Base-by-base conservation (phyloP, 2,797 vertebrate species). In the Zenarchopterus dispar region DNA sequence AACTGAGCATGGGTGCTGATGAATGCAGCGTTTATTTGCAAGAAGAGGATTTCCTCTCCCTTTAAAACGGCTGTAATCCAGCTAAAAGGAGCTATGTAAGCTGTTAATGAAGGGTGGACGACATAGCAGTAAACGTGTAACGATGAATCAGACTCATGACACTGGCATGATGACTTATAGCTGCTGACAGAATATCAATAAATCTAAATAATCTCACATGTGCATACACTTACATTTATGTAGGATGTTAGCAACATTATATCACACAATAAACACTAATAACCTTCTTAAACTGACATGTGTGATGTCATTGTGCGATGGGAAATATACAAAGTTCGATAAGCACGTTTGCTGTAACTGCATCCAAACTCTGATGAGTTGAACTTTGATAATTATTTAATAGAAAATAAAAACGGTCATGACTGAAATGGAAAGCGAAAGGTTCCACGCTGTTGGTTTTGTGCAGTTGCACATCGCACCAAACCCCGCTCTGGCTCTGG, bases 391-490 rank as follows among this genome's bases (percentile, higher is more conserved):
- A 16, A 31, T 11, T 18, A 10, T 10, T 9, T 19, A 18, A 6
- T 41, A 23, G 2, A n/a, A 5, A 8, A 19, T 24, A 56, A 42
- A 15, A 9, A 22, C 15, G 22, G 42, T 10, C 23, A 11, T n/a
- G 17, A 24, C 39, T 43, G 53, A 39, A 39, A 15, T 15, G 11
- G 13, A 22, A 46, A 46, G 21, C 21, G 11, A 53, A 72, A 75
- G 51, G 56, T 47, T 57, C 56, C 46, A 24, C 56, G 50, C 54
- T 49, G 19, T 49, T 68, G 73, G 68, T 74, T 54, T 39, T 59
- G 1, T 48, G 31, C 41, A 31, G 28, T 19, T 51, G 39, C 41
- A 73, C 63, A 82, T 56, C 44, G 26, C 45, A 56, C 61, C 58
- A 56, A 51, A 48, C n/a, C 52, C 31, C 1, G 5, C 6, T 74